These are phyloP conservation scores for Choristoneura rosaceana DNA, from an alignment of 2,888 invertebrate genomes.

Conservation along the genomic window DNA sequence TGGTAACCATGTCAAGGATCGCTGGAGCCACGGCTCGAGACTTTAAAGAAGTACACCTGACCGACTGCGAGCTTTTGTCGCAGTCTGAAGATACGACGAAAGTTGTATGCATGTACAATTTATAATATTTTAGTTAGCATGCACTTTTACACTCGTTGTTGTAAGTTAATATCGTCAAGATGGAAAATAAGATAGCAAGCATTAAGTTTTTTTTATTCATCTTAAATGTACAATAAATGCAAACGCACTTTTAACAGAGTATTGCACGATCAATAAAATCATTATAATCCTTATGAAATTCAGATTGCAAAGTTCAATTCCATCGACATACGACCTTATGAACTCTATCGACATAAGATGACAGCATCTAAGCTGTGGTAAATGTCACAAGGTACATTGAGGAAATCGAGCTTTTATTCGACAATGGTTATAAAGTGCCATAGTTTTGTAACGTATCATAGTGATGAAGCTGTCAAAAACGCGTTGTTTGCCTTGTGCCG, in stretches of 20 bases:
- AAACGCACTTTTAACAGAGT: not conserved
- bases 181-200: too few species aligned
- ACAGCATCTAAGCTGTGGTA: not conserved
- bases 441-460: not conserved
- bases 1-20: constrained; percentile 70
- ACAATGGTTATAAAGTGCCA: constrained; percentile 4
- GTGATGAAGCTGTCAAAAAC: constrained; percentile 20
- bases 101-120: constrained; percentile 18
- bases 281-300: constrained; percentile 6
- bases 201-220: not conserved
- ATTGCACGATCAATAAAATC: not conserved
- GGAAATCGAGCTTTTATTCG: constrained; percentile 1
- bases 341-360: constrained; percentile 13
- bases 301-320: not conserved
- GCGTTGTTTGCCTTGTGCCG: constrained; percentile 36
- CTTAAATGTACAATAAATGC: not conserved
- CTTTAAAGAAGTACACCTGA: constrained; percentile 39
- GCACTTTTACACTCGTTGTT: not conserved
- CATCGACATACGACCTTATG: not conserved
- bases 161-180: not conserved
- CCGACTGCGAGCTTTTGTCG: constrained; percentile 34
- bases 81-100: constrained; percentile 28
- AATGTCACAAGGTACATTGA: constrained; percentile 9
- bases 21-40: constrained; percentile 46
- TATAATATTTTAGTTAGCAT: constrained; percentile 17